Evolutionary conservation across 2,797 vertebrate genomes (phyloP).

Genomic region (Onychomys arenicola): DNA sequence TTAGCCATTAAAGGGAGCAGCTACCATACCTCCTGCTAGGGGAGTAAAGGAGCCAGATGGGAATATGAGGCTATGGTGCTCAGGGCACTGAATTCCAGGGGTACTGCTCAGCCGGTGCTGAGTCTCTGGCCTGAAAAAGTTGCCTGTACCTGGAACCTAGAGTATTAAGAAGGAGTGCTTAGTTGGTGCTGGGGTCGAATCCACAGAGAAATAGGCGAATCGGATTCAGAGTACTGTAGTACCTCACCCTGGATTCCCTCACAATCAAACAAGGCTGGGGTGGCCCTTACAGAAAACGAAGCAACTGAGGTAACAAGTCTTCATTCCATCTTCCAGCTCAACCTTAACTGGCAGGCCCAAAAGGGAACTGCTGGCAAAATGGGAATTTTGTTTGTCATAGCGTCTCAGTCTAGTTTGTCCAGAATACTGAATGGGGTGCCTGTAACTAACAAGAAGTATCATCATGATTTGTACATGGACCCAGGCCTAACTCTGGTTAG

Average conservation of each 20-base stretch:
- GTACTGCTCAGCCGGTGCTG: neutral
- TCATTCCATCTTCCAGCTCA: neutral
- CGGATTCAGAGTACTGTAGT: neutral
- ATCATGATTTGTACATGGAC: neutral
- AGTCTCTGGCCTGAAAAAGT: neutral
- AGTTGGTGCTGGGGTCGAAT: neutral
- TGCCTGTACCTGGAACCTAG: neutral
- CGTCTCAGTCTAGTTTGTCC: neutral
- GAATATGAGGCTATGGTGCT: neutral
- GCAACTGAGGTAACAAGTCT: neutral
- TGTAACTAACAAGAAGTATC: neutral
- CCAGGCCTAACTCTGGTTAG: neutral
- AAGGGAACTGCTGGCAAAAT: neutral
- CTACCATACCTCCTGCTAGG: neutral
- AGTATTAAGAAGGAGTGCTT: neutral
- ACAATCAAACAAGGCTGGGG: neutral
- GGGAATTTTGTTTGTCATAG: slow-evolving; percentile 16
- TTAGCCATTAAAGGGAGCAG: neutral
- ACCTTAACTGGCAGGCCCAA: neutral
- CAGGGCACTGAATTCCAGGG: neutral
- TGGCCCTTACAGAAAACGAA: neutral
- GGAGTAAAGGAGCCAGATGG: neutral
- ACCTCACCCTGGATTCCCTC: neutral
- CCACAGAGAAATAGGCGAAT: no score
- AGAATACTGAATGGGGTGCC: neutral